These are phyloP conservation scores for Drosophila biarmipes DNA, from an alignment of 1,140 invertebrate species.

Conservation along the genomic window DNA sequence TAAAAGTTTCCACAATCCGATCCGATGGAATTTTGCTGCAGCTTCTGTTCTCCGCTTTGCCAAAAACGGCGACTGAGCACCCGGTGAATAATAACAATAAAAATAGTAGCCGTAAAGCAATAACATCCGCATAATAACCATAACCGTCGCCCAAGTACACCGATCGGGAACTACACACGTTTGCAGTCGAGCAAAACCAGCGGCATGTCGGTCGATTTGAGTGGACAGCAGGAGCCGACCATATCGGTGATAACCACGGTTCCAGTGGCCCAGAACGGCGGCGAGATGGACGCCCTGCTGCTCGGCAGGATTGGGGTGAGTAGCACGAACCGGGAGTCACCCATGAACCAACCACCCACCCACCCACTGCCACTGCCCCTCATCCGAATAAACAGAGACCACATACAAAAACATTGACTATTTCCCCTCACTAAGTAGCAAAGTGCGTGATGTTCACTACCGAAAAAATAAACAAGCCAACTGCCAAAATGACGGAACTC, in stretches of 20 bases:
- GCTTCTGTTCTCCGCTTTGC: constrained; percentile 24
- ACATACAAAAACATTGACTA: constrained; percentile 51
- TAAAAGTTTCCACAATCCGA: constrained; percentile 33
- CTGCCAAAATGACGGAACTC: neutral
- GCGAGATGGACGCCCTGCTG: constrained; percentile 90
- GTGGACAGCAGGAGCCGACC: constrained; percentile 76
- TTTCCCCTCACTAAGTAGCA: constrained; percentile 66
- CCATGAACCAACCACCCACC: constrained; percentile 1
- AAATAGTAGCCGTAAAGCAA: constrained; percentile 25
- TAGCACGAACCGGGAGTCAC: constrained; percentile 22
- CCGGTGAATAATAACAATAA: constrained; percentile 54
- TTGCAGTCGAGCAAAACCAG: constrained; percentile 10
- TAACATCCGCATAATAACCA: constrained; percentile 22
- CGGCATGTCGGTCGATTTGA: constrained; percentile 79
- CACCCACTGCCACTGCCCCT: constrained; percentile 9
- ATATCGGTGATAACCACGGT: constrained; percentile 84
- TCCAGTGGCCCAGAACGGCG: constrained; percentile 85
- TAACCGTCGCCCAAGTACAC: constrained; percentile 24
- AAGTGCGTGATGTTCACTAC: constrained; percentile 68
- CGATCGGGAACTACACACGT: constrained; percentile 11
- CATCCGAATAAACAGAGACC: constrained; percentile 33
- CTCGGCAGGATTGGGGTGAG: constrained; percentile 90
- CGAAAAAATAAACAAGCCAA: constrained; percentile 13
- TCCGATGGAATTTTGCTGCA: constrained; percentile 28
- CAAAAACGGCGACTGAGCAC: constrained; percentile 40